phyloP scores from a whole-genome alignment of 2,113 vertebrate genomes.

The Delphinapterus leucas region DNA sequence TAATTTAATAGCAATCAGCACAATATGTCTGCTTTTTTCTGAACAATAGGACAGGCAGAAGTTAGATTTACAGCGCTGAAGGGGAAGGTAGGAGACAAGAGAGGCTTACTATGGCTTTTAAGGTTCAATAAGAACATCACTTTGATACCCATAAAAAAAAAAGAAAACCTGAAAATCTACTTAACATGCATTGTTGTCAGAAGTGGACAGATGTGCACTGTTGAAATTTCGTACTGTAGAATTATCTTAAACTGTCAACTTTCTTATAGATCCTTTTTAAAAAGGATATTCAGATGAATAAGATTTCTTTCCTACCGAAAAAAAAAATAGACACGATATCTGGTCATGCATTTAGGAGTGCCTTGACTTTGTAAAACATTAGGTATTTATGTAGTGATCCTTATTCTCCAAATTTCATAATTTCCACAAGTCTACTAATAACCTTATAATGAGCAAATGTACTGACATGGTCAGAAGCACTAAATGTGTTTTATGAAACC shows the following conservation, averaged over 20 bases:
- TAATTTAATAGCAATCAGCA: conserved; percentile 94
- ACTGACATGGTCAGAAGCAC: not conserved
- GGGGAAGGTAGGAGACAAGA: conserved; percentile 83
- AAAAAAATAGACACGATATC: not conserved
- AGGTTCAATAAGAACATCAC: conserved; percentile 86
- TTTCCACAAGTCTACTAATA: conserved; percentile 31
- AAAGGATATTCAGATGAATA: not conserved
- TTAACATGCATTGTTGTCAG: conserved; percentile 86
- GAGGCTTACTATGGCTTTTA: conserved; percentile 80
- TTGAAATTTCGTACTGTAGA: conserved; percentile 69
- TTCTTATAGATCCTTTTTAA: not conserved
- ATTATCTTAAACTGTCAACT: conserved; percentile 50
- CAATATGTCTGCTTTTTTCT: conserved; percentile 91
- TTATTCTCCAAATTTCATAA: conserved; percentile 19
- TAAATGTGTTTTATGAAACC: conserved; percentile 29
- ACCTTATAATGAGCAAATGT: not conserved
- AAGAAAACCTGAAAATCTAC: conserved; percentile 81
- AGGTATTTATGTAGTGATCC: not conserved
- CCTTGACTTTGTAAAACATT: conserved; percentile 61
- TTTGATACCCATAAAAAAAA: conserved; percentile 79
- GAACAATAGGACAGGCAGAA: conserved; percentile 89
- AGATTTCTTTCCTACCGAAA: not conserved
- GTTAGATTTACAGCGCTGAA: conserved; percentile 87
- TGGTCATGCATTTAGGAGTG: not conserved
- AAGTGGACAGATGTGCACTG: conserved; percentile 79